Evolutionary conservation across 2,888 invertebrate genomes (phyloP).

Genomic region (Omphaloscelis lunosa): DNA sequence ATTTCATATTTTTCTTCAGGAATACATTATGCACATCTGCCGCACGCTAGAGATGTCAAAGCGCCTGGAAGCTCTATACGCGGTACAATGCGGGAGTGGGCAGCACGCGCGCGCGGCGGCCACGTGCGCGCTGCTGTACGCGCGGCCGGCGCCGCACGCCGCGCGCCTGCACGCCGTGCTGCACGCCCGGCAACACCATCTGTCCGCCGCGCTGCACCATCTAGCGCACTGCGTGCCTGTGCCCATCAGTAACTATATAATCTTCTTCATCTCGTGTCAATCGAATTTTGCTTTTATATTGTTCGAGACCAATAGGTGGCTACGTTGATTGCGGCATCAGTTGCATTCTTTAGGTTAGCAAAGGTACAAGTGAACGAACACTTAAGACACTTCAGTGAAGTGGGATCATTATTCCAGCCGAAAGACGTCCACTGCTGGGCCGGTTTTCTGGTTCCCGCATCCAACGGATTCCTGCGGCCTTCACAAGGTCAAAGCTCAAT

Average conservation of each 20-base stretch:
- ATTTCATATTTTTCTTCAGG: conserved; percentile 75
- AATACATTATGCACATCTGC: conserved; percentile 93
- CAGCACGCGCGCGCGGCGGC: conserved; percentile 95
- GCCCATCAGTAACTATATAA: conserved; percentile 70
- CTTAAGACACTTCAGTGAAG: no score
- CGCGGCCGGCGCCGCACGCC: conserved; percentile 87
- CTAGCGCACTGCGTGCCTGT: conserved; percentile 89
- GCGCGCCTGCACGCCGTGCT: conserved; percentile 92
- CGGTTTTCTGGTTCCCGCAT: no score
- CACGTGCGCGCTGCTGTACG: conserved; percentile 94
- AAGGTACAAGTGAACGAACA: no score
- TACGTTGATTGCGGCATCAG: no score
- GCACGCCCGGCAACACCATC: conserved; percentile 89
- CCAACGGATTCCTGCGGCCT: no score
- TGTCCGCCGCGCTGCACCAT: conserved; percentile 85
- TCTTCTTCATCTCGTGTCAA: not conserved
- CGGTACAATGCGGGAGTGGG: conserved; percentile 93
- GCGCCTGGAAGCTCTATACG: conserved; percentile 93
- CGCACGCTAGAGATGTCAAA: conserved; percentile 93
- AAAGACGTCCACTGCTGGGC: no score
- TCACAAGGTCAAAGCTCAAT: not conserved
- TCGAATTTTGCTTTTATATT: not conserved
- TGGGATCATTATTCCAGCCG: no score
- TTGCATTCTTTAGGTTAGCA: no score
- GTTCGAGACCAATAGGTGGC: no score